Evolutionary conservation across 2,888 invertebrate genomes (phyloP), one percentile per base, ranked within the genome.

Genomic region (Ischnura elegans): DNA sequence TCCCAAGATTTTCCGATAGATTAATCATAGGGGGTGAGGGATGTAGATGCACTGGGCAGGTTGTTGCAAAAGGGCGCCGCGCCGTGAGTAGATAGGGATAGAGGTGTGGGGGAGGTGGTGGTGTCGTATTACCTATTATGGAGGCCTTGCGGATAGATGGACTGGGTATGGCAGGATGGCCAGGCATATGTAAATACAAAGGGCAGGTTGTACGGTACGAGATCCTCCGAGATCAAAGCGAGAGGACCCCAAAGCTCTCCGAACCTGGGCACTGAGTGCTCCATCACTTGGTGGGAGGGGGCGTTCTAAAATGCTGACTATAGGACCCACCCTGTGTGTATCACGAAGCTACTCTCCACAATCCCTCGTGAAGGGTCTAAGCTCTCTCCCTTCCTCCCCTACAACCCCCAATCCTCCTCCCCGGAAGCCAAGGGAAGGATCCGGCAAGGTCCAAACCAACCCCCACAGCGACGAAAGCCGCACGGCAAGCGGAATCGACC

Each of bases 1-100:
- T 76, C 36, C 76, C 76, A 76, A 76, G 76, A 76, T 76, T 76
- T 76, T 76, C 76, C 76, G 76, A 76, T 76, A 76, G 76, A 76
- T 76, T 76, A 76, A 76, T 76, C 76, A 76, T 76, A 36, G 76
- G 76, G 76, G 76, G 76, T 36, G 76, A 76, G 61, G 61, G 25
- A 61, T 61, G 61, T n/a, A 21, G 76, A 76, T 76, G 76, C 76
- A 76, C 36, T 76, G 76, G 29, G 76, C 76, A 76, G 76, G 29
- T 36, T 76, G 76, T 51, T 51, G 61, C 76, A 76, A 76, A n/a
- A 76, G 76, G 76, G 76, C 36, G 76, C 76, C 76, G 76, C n/a
- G n/a, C n/a, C n/a, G n/a, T n/a, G n/a, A n/a, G n/a, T n/a, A n/a
- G n/a, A n/a, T n/a, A 13, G 10, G 61, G 25, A 51, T 51, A 21